Conservation (phyloP, 1,140 invertebrate genomes). For the Drosophila suzukii region DNA sequence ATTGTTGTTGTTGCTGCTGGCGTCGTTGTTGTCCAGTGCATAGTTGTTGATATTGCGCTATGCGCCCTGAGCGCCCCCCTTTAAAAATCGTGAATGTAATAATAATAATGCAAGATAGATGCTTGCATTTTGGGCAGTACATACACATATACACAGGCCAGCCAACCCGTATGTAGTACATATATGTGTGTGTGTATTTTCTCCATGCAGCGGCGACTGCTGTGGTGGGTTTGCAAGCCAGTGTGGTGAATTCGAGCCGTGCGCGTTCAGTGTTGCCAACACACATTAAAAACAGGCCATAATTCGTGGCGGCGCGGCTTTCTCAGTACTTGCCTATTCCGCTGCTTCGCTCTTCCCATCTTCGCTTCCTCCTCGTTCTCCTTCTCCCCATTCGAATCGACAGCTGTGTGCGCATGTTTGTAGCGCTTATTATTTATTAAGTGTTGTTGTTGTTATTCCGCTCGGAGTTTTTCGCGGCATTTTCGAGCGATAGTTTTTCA, state of each 20-base stretch:
- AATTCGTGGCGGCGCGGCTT: conserved; percentile 43
- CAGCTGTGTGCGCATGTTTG: conserved; percentile 79
- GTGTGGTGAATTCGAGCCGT: conserved; percentile 50
- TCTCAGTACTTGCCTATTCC: conserved; percentile 31
- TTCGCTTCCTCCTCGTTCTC: conserved; percentile 3
- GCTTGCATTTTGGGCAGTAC: conserved; percentile 18
- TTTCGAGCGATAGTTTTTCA: conserved; percentile 26
- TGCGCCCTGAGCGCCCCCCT: conserved; percentile 2
- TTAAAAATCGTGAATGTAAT: not conserved
- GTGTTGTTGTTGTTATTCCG: conserved; percentile 42
- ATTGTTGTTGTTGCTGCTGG: conserved; percentile 33
- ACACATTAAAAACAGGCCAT: conserved; percentile 44
- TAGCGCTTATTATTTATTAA: conserved; percentile 75
- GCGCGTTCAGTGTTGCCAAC: conserved; percentile 67
- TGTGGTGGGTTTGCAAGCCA: conserved; percentile 20
- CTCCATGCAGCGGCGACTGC: conserved; percentile 64
- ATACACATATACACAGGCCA: conserved; percentile 4
- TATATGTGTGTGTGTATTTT: conserved; percentile 58
- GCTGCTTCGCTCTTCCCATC: conserved; percentile 25
- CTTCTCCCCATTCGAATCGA: conserved; percentile 21
- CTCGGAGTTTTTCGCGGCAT: conserved; percentile 69
- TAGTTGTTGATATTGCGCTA: conserved; percentile 30
- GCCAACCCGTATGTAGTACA: not conserved
- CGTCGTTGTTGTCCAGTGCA: conserved; percentile 56
- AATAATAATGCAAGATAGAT: conserved; percentile 14